Base-by-base conservation (phyloP, 2,888 invertebrate species). In the Junonia oenone region DNA sequence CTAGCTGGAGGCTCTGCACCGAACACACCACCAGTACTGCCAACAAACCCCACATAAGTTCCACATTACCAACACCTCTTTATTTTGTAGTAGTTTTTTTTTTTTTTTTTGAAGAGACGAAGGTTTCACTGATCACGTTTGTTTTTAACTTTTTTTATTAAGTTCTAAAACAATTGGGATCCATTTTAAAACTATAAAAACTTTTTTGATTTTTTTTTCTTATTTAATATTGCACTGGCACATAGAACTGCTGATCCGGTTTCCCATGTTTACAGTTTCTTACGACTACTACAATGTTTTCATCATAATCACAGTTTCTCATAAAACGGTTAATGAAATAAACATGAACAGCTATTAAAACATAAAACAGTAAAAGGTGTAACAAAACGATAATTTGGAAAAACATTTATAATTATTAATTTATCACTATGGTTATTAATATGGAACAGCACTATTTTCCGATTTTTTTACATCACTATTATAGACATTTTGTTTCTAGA, bases 1-100 rank as follows among this genome's bases (percentile, higher is more conserved):
- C 91, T 68, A 93, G 72, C 76, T 93, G 92, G 19, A 93, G 75
- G 56, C 88, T 72, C 63, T 85, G 78, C 66, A 75, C 88, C 62
- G 84, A 81, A 68, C 83, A 84, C 63, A 89, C 69, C 79, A 89
- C 79, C 75, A 88, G 62, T 68, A 88, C 90, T 90, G 80, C 70
- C 69, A 81, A 69, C 59, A 76, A 67, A 75, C 68, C 78, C 73
- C 71, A 73, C 77, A 83, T 76, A 72, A 68, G 71, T 68, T 37
- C 46, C 50, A 55, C 58, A 63, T 59, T 61, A 61, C 62, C n/a
- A n/a, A n/a, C n/a, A n/a, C n/a, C n/a, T n/a, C n/a, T n/a, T n/a
- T n/a, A n/a, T n/a, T n/a, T n/a, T n/a, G n/a, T n/a, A n/a, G n/a
- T n/a, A n/a, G n/a, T n/a, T n/a, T n/a, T n/a, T n/a, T n/a, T n/a